These are phyloP conservation scores for Naso thynnoides DNA, from an alignment of 2,797 vertebrate species.

Conservation along the genomic window DNA sequence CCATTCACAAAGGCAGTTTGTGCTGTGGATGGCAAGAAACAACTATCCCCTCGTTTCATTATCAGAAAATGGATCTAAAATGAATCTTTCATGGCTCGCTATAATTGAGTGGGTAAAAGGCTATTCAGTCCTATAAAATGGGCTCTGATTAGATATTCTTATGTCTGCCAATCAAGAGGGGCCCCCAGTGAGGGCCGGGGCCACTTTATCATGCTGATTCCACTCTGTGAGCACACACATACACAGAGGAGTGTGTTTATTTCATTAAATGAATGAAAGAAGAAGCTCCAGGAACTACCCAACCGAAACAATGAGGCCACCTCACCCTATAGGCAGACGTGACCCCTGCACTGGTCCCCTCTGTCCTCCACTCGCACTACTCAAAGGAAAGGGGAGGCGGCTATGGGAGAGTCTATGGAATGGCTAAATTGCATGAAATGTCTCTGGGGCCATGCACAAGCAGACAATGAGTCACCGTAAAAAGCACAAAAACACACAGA, in stretches of 20 bases:
- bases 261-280: constrained; percentile 56
- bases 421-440: constrained; percentile 80
- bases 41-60: constrained; percentile 74
- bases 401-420: constrained; percentile 59
- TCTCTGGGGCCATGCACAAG: constrained; percentile 80
- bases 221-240: constrained; percentile 41
- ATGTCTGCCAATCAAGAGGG: constrained; percentile 77
- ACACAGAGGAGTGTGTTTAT: constrained; percentile 56
- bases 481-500: constrained; percentile 57
- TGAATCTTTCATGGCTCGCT: constrained; percentile 75
- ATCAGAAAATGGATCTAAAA: constrained; percentile 84
- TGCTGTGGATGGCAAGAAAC: constrained; percentile 71
- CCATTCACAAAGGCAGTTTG: constrained; percentile 70
- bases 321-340: constrained; percentile 60
- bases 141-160: constrained; percentile 82
- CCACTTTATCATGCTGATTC: constrained; percentile 70
- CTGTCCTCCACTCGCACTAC: constrained; percentile 47
- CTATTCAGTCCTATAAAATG: constrained; percentile 78
- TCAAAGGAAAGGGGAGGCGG: constrained; percentile 46
- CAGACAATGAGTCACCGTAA: constrained; percentile 75
- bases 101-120: constrained; percentile 82
- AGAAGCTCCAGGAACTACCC: constrained; percentile 68
- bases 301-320: constrained; percentile 70
- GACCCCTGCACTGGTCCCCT: constrained; percentile 55
- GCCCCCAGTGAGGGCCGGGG: constrained; percentile 47